These are phyloP conservation scores for Lynx canadensis DNA, from an alignment of 2,113 vertebrate species.

Conservation along the genomic window DNA sequence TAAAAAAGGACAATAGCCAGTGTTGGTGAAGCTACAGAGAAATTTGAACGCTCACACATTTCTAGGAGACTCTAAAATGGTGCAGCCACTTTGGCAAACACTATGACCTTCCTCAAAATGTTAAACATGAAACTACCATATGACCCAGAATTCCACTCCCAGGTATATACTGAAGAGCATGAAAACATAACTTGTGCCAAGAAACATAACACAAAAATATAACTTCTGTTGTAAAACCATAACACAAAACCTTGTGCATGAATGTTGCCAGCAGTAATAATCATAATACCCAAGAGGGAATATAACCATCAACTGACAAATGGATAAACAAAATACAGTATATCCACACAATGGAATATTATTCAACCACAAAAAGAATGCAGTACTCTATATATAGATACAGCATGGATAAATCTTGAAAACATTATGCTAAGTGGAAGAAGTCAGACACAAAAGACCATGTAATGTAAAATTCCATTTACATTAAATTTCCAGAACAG, in stretches of 20 bases:
- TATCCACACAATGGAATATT: neutral
- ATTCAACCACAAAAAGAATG: neutral
- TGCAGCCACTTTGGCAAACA: neutral
- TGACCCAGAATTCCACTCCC: neutral
- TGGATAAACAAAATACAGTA: neutral
- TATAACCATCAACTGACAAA: neutral
- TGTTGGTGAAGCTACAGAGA: no score
- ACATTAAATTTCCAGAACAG: neutral
- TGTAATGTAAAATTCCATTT: neutral
- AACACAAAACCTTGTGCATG: neutral
- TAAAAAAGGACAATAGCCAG: neutral
- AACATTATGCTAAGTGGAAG: neutral
- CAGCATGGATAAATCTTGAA: neutral
- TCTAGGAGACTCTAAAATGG: neutral
- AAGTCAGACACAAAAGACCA: neutral
- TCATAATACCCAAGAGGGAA: neutral
- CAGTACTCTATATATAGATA: no score
- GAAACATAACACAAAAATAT: neutral
- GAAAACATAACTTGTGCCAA: neutral
- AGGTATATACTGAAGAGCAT: neutral
- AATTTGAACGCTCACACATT: neutral
- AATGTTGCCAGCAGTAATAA: neutral
- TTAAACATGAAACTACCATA: neutral
- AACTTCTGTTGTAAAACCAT: neutral
- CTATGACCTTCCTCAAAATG: neutral